Base-by-base conservation (phyloP, 2,113 vertebrate genomes). In the Hippocampus zosterae region DNA sequence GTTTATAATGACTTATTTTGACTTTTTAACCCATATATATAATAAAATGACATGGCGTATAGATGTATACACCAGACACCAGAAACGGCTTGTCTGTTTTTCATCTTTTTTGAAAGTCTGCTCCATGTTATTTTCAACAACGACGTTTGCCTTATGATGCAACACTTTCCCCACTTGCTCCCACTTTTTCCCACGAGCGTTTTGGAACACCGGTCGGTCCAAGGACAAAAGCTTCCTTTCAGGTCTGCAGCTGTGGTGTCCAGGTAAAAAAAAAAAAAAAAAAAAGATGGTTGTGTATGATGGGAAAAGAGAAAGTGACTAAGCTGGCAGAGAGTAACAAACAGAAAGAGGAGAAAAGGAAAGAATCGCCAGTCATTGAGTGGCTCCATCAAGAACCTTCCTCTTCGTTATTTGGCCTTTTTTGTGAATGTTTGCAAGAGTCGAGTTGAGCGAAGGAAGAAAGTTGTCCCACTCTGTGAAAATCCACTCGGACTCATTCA, bases 401-500 rank as follows among this genome's bases (percentile, higher is more conserved):
- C 48, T 19, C 48, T 15, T 4, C 44, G 12, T 46, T 46, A 3
- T 46, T 21, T 5, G 15, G 18, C 48, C 6, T 50, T 33, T 29
- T 73, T 75, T 73, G 71, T 75, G 9, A 75, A 48, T 33, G 48
- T 52, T 67, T 70, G 73, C 44, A 75, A 75, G 21, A 40, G 62
- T 56, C n/a, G 46, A 65, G 57, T 46, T 18, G 29, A 42, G 29
- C 59, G 63, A 68, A 37, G 23, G 53, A 77, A 70, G 42, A 65
- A 70, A 73, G 68, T 69, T 8, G n/a, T 46, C 64, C 64, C 57
- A 71, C 81, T 82, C 79, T 80, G 41, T 79, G 11, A 25, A 68
- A 77, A 77, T 79, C 68, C 67, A 69, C 73, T 52, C 73, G 40
- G 71, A 37, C 56, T 70, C 41, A 64, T 81, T 71, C 75, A 78